Evolutionary conservation across 1,140 invertebrate genomes (phyloP).

Genomic region (Aphis craccivora): DNA sequence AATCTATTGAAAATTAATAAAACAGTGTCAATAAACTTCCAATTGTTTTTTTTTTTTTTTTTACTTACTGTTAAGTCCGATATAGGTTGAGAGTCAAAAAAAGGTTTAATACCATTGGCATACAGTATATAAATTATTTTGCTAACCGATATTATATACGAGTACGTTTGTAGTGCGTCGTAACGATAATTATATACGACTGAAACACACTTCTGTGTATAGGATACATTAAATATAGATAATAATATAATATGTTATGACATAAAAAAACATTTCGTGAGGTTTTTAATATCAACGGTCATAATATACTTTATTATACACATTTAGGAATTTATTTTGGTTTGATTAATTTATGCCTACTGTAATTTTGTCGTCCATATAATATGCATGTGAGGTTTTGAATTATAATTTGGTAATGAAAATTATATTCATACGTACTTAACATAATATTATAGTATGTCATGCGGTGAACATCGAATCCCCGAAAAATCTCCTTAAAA

Average conservation of each 20-base stretch:
- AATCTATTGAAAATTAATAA: too few species aligned
- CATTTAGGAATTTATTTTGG: not conserved
- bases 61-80: too few species aligned
- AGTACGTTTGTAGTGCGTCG: too few species aligned
- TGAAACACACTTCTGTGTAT: too few species aligned
- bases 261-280: not conserved
- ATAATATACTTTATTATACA: not conserved
- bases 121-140: too few species aligned
- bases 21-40: too few species aligned
- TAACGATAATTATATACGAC: not conserved
- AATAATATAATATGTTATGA: not conserved
- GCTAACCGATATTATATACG: too few species aligned
- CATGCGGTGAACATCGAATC: not conserved
- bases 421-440: not conserved
- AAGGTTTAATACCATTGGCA: too few species aligned
- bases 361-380: not conserved
- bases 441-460: not conserved
- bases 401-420: not conserved
- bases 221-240: not conserved
- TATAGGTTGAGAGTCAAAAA: too few species aligned
- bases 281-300: not conserved
- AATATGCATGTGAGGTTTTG: not conserved
- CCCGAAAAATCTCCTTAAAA: not conserved
- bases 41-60: too few species aligned
- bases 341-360: not conserved